Evolutionary conservation across 2,113 vertebrate species (phyloP).

Genomic region (Ranitomeya variabilis): DNA sequence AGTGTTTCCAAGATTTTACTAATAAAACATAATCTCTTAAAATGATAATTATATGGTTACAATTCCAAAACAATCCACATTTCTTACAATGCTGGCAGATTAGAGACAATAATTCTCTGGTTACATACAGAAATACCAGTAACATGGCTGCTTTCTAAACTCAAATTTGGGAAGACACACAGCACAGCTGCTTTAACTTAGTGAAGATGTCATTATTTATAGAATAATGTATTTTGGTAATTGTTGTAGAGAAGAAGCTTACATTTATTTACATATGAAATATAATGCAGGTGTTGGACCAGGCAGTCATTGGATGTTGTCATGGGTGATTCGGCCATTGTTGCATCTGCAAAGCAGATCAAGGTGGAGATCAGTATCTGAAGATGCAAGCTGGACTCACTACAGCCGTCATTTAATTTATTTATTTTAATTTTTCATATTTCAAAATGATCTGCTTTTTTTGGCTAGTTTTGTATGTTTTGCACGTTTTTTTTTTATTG

Average conservation of each 20-base stretch:
- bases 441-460: background rate
- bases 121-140: slow-evolving; percentile 17
- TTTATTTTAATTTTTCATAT: background rate
- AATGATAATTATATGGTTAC: background rate
- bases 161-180: slow-evolving; percentile 23
- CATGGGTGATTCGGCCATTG: slow-evolving; percentile 8
- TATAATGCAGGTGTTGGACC: slow-evolving; percentile 32
- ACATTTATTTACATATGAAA: slow-evolving; percentile 48
- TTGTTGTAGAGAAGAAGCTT: slow-evolving; percentile 43
- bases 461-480: no score
- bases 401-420: background rate
- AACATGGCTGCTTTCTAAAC: slow-evolving; percentile 28
- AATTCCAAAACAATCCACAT: background rate
- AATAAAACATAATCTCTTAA: background rate
- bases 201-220: slow-evolving; percentile 37
- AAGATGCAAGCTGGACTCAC: background rate
- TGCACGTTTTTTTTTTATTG: no score
- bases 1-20: no score
- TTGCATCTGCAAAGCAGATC: slow-evolving; percentile 10
- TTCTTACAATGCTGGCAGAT: slow-evolving; percentile 1
- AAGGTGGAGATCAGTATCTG: slow-evolving; percentile 27
- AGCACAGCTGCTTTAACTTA: slow-evolving; percentile 33
- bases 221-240: slow-evolving; percentile 51
- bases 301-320: background rate
- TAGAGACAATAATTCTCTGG: slow-evolving; percentile 2